Evolutionary conservation across 2,113 vertebrate genomes (phyloP).

Genomic region (Neomonachus schauinslandi): DNA sequence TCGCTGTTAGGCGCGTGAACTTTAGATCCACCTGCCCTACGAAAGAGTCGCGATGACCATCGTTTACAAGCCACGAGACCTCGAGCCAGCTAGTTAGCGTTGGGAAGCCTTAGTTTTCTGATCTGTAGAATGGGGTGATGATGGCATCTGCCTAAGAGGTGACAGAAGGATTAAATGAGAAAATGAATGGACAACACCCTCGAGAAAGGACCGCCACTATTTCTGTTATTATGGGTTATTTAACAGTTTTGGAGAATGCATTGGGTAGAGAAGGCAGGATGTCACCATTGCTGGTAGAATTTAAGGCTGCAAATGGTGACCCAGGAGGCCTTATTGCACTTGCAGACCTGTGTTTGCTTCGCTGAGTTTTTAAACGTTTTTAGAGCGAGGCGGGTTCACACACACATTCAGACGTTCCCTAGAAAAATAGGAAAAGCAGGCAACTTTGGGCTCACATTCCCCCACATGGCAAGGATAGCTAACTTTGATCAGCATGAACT

Average conservation of each 20-base stretch:
- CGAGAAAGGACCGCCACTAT: no score
- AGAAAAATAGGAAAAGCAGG: neutral
- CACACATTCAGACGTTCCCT: neutral
- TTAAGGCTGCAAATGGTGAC: neutral
- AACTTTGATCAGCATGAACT: neutral
- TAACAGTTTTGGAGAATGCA: neutral
- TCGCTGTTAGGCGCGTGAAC: neutral
- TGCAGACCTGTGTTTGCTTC: neutral
- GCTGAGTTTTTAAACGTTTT: neutral
- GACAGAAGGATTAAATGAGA: neutral
- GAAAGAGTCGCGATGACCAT: neutral
- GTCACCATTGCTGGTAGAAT: no score
- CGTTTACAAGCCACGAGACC: neutral
- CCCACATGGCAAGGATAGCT: neutral
- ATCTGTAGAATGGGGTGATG: neutral
- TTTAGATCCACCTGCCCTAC: neutral
- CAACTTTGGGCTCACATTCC: neutral
- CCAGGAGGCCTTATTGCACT: neutral
- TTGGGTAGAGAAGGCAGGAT: neutral
- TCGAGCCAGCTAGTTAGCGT: neutral
- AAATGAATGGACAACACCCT: rapidly evolving
- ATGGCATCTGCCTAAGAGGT: no score
- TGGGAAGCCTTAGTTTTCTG: neutral
- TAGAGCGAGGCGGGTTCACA: neutral
- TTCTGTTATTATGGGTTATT: rapidly evolving